phyloP scores from a whole-genome alignment of 2,888 invertebrate species.

The Leucania comma region DNA sequence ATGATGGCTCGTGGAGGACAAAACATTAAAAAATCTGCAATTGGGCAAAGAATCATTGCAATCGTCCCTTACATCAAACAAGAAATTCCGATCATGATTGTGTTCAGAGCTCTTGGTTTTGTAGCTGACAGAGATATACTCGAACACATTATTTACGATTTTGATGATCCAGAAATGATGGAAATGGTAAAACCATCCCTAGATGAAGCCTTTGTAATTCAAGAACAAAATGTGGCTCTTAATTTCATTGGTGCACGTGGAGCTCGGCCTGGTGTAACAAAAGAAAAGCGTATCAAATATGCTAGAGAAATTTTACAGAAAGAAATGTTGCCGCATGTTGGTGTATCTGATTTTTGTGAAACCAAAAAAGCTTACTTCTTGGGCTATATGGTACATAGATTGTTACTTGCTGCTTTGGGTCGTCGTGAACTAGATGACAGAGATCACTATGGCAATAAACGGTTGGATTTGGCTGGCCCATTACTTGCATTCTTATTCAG shows the following conservation, averaged over 20 bases:
- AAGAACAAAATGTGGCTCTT: conserved; percentile 99
- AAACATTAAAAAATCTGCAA: conserved; percentile 99
- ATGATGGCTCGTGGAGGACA: conserved; percentile 99
- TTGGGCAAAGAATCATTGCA: conserved; percentile 99
- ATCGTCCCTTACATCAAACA: conserved; percentile 99
- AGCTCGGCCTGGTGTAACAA: conserved; percentile 99
- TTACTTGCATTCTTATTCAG: conserved; percentile 98
- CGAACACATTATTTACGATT: conserved; percentile 99
- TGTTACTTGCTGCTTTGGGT: conserved; percentile 97
- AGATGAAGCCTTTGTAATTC: conserved; percentile 99
- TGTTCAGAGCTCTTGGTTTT: conserved; percentile 99
- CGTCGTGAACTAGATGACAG: conserved; percentile 99
- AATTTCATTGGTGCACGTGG: conserved; percentile 99
- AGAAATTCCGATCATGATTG: conserved; percentile 99
- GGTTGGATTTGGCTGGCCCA: conserved; percentile 99
- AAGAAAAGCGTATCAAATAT: conserved; percentile 99
- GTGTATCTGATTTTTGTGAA: conserved; percentile 99
- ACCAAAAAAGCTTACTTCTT: conserved; percentile 99
- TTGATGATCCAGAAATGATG: conserved; percentile 99
- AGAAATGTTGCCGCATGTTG: conserved; percentile 99
- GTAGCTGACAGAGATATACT: conserved; percentile 99
- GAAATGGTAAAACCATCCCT: conserved; percentile 99
- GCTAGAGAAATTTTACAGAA: conserved; percentile 99
- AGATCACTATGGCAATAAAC: conserved; percentile 99
- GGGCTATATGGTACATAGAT: conserved; percentile 99